Percentiles rank a stretch among this genome's conserved stretches.
Conservation (phyloP, 2,113 vertebrate genomes). For the Zeus faber region DNA sequence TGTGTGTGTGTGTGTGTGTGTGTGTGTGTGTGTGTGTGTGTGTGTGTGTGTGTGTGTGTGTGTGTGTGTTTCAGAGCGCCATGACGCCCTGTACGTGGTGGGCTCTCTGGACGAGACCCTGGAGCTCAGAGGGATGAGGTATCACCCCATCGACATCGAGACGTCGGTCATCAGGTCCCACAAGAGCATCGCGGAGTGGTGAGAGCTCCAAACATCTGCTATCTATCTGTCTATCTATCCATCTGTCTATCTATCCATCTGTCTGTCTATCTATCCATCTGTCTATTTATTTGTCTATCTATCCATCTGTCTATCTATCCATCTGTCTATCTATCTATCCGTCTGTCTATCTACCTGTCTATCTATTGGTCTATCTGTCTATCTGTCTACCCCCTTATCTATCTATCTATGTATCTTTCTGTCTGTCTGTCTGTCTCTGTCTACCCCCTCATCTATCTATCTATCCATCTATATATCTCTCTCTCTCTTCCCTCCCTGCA, state of each 20-base stretch:
- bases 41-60: conserved; percentile 14
- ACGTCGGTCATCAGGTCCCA: conserved; percentile 93
- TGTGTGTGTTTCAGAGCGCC: conserved; percentile 80
- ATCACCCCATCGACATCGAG: conserved; percentile 96
- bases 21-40: not conserved
- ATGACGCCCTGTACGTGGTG: conserved; percentile 93
- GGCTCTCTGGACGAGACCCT: conserved; percentile 93
- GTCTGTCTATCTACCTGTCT: not conserved
- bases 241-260: not conserved
- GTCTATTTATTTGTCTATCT: not conserved
- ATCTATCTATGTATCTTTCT: not conserved
- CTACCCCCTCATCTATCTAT: no score
- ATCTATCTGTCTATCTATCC: not conserved
- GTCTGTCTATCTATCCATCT: not conserved
- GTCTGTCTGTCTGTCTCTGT: no score
- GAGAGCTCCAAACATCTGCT: conserved; percentile 46
- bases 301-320: not conserved
- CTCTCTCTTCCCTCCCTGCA: conserved; percentile 40
- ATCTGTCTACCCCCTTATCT: not conserved
- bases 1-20: not conserved
- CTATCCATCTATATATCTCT: not conserved
- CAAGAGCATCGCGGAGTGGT: conserved; percentile 97
- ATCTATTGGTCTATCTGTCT: not conserved
- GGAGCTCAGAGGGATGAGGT: conserved; percentile 94
- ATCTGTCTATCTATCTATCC: not conserved